A percentile compares a stretch with the other conserved stretches of the same genome.
Conservation (phyloP, 1,140 invertebrate genomes). For the Nasonia longicornis region DNA sequence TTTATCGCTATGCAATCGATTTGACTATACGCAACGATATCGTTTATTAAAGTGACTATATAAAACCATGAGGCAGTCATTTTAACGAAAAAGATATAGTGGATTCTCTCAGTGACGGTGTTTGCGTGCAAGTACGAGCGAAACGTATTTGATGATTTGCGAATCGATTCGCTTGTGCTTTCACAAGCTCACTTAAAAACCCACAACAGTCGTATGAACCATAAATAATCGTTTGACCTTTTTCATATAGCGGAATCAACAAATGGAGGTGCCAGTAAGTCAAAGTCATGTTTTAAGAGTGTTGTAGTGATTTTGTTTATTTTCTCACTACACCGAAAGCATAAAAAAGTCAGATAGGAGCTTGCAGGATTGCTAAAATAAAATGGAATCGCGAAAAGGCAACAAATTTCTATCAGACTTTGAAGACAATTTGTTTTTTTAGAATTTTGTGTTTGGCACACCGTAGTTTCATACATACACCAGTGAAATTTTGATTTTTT, state of each 20-base stretch:
- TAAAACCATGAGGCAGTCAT: constrained; percentile 43
- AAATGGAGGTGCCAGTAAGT: constrained; percentile 91
- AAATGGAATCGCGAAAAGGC: not conserved
- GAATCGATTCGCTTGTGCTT: constrained; percentile 55
- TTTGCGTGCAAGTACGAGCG: constrained; percentile 58
- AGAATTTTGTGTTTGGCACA: constrained; percentile 41
- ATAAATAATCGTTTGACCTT: constrained; percentile 61
- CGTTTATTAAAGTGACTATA: constrained; percentile 26
- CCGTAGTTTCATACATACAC: constrained; percentile 31
- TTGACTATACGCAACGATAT: not conserved
- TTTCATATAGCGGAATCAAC: constrained; percentile 78
- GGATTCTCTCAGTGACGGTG: constrained; percentile 46
- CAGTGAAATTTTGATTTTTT: not conserved
- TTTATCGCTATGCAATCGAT: not conserved
- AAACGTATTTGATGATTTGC: not conserved
- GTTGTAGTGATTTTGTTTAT: constrained; percentile 57
- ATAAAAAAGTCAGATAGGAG: constrained; percentile 35
- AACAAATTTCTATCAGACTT: constrained; percentile 33
- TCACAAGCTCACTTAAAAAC: constrained; percentile 51
- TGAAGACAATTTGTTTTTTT: constrained; percentile 22
- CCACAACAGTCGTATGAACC: constrained; percentile 48
- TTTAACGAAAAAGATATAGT: constrained; percentile 37
- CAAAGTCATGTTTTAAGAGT: constrained; percentile 64
- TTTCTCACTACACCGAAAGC: constrained; percentile 34
- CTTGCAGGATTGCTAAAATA: not conserved